Evolutionary conservation across 2,888 invertebrate genomes (phyloP), one percentile per base, ranked within the genome.

Genomic region (Amphimallon solstitiale): DNA sequence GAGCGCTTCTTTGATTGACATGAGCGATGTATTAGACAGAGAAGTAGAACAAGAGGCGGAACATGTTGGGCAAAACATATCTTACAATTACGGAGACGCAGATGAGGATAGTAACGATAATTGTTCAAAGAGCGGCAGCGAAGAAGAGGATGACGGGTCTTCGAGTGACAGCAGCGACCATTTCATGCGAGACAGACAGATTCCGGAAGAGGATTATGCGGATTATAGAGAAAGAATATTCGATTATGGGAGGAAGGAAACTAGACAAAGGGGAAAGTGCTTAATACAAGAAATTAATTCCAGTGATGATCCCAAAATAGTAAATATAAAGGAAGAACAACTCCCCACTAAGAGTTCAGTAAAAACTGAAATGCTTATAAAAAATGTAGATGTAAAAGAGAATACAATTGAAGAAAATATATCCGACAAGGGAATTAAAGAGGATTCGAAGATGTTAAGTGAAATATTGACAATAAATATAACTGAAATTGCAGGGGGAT

Each of bases 221-320:
- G 74, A 70, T 12, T 80, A 78, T 60, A 61, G 76, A 21, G 76
- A 78, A 49, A 74, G 75, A 49, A 80, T 81, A 6, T 80, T 80
- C 66, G 81, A 81, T 73, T 81, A 75, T 63, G 69, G 48, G 5
- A 48, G 34, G 10, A 64, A 56, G 60, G 45, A 19, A 6, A 19
- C 15, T 2, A 40, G 54, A 9, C 56, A 45, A 17, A 69, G 65
- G 15, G 56, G 38, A 46, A 61, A 63, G 29, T 15, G 35, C 7
- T 40, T 67, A 37, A 45, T 61, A 7, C 37, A 64, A 52, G 59
- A 40, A 49, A 62, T 63, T 34, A 59, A 60, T 64, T 68, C 63
- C 15, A 63, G 52, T 48, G 52, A 52, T 29, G 29, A 29, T 29
- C 1, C 7, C 9, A 5, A n/a, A n/a, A n/a, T n/a, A n/a, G n/a